Evolutionary conservation across 2,888 invertebrate genomes (phyloP).

Genomic region (Nemapogon koenigi): DNA sequence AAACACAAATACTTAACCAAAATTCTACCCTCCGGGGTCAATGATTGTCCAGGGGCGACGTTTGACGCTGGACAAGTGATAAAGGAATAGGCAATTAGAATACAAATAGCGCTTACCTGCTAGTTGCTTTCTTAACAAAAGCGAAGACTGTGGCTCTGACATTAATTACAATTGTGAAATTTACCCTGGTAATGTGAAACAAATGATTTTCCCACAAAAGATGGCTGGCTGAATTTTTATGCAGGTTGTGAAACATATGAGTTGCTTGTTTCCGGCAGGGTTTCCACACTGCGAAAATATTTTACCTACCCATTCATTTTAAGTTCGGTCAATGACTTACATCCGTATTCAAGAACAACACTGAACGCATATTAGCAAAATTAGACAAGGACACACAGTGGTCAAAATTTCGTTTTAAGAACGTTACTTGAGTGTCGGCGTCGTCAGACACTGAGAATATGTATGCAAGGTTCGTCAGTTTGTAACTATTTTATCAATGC

Average conservation of each 20-base stretch:
- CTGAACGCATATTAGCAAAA: too few relatives aligned
- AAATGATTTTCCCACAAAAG: conserved; percentile 75
- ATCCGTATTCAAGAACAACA: too few relatives aligned
- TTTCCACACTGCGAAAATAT: conserved; percentile 25
- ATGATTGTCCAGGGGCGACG: conserved; percentile 49
- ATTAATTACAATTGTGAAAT: conserved; percentile 86
- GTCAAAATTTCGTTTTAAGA: too few relatives aligned
- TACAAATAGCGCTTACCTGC: conserved; percentile 73
- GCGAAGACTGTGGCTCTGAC: conserved; percentile 95
- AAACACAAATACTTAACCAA: conserved; percentile 30
- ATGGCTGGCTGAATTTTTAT: conserved; percentile 71
- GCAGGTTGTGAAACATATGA: conserved; percentile 64
- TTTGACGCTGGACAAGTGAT: conserved; percentile 37
- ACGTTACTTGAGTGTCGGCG: too few relatives aligned
- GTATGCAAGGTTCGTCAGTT: background rate
- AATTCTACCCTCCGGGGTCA: conserved; percentile 61
- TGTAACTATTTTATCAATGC: too few relatives aligned
- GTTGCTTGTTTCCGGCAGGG: conserved; percentile 52
- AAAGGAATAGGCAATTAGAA: conserved; percentile 24
- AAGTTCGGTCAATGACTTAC: too few relatives aligned
- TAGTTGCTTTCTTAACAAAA: conserved; percentile 94
- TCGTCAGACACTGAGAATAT: background rate
- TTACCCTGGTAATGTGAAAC: conserved; percentile 76
- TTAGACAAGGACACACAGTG: too few relatives aligned
- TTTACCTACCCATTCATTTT: background rate